A percentile compares a stretch with the other conserved stretches of the same genome.
Evolutionary conservation across 2,888 invertebrate species (phyloP).

Genomic region (Bellardia pandia): DNA sequence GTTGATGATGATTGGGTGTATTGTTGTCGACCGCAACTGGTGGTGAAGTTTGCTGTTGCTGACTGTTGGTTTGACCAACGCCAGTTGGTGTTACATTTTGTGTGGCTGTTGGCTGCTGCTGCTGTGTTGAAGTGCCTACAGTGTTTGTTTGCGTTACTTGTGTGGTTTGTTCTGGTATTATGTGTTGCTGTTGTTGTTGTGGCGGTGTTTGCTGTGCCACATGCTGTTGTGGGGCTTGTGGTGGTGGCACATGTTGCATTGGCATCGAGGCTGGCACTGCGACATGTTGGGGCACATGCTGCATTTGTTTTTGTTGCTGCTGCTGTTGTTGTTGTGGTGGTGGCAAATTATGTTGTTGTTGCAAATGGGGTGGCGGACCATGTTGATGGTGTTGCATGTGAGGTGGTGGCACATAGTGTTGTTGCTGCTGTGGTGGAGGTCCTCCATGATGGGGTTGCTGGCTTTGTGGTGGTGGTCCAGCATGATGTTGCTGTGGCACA

Average conservation of each 20-base stretch:
- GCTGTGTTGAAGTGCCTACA: constrained; percentile 66
- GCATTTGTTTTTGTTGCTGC: constrained; percentile 76
- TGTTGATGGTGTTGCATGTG: constrained; percentile 74
- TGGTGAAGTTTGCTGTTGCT: constrained; percentile 61
- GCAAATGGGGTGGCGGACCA: constrained; percentile 73
- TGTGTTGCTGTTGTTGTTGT: constrained; percentile 76
- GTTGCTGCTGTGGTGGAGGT: constrained; percentile 72
- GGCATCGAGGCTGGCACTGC: constrained; percentile 71
- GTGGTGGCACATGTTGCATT: constrained; percentile 74
- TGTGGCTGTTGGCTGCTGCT: constrained; percentile 64
- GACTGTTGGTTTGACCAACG: constrained; percentile 45
- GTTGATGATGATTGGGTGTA: constrained; percentile 77
- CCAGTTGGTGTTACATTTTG: constrained; percentile 62
- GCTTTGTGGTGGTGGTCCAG: constrained; percentile 75
- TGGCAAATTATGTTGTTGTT: constrained; percentile 74
- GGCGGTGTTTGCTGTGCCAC: constrained; percentile 77
- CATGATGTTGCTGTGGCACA: constrained; percentile 77
- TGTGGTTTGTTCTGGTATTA: constrained; percentile 58
- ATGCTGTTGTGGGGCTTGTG: constrained; percentile 76
- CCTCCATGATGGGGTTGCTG: constrained; percentile 76
- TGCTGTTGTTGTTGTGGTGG: constrained; percentile 77
- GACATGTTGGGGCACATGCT: constrained; percentile 71
- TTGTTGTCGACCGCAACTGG: constrained; percentile 47
- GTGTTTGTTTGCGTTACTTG: constrained; percentile 69
- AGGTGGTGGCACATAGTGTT: constrained; percentile 74